A percentile compares a stretch with the other conserved stretches of the same genome.
These are phyloP conservation scores for Philotrypesis tridentata DNA, from an alignment of 1,140 invertebrate species.

Conservation along the genomic window DNA sequence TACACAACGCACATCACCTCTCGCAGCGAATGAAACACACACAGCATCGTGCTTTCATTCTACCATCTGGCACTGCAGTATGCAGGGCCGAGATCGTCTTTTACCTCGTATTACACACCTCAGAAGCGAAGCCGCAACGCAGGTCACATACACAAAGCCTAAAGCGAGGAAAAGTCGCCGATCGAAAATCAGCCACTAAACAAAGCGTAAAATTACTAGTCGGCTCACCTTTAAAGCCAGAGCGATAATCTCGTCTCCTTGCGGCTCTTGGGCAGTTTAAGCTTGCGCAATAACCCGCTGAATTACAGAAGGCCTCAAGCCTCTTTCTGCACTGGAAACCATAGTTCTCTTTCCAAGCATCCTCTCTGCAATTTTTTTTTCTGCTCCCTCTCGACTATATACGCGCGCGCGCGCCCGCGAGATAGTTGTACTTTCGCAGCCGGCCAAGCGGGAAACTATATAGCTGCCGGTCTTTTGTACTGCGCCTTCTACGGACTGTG, in stretches of 20 bases:
- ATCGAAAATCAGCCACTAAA: neutral
- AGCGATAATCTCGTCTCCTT: neutral
- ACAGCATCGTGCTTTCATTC: neutral
- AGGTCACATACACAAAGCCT: no score
- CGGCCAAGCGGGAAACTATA: neutral
- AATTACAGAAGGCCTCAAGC: neutral
- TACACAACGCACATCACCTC: no score
- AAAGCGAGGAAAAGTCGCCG: no score
- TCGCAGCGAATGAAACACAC: neutral
- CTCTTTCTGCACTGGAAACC: neutral
- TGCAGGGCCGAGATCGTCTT: no score
- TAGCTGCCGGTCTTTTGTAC: neutral
- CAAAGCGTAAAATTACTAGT: neutral
- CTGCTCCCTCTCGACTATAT: neutral
- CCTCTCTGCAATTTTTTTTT: neutral
- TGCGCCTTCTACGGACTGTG: neutral
- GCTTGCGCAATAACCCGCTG: neutral
- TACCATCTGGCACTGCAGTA: no score
- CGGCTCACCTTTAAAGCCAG: neutral
- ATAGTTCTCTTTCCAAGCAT: neutral
- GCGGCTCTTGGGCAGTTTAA: neutral
- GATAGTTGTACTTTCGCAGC: constrained; percentile 7
- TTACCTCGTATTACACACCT: no score
- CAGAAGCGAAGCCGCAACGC: no score
- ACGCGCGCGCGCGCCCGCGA: neutral